phyloP scores from a whole-genome alignment of 2,888 invertebrate genomes.

The Ochropacha duplaris region DNA sequence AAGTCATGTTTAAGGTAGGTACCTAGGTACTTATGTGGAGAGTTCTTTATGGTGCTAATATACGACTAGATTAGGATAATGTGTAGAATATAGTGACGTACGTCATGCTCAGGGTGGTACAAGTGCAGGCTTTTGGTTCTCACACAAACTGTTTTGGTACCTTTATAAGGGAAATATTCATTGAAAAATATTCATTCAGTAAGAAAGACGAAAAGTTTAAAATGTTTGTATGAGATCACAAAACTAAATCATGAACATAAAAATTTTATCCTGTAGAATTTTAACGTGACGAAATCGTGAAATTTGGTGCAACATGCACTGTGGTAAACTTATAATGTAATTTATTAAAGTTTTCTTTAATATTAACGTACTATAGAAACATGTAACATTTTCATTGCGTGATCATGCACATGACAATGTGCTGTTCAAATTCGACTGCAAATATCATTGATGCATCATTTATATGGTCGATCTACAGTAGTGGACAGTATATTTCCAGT shows the following conservation, averaged over 20 bases:
- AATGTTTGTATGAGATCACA: constrained; percentile 57
- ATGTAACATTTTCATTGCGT: constrained; percentile 35
- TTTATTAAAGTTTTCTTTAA: constrained; percentile 37
- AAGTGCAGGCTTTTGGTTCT: constrained; percentile 71
- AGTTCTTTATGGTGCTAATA: constrained; percentile 49
- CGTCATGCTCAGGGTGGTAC: constrained; percentile 79
- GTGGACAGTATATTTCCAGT: constrained; percentile 33
- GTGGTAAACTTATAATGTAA: constrained; percentile 57
- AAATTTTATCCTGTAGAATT: constrained; percentile 55
- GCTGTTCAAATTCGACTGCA: constrained; percentile 49
- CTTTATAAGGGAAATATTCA: constrained; percentile 2
- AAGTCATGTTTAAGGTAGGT: constrained; percentile 40
- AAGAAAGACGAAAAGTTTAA: constrained; percentile 36
- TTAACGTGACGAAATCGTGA: constrained; percentile 65
- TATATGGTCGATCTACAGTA: background rate
- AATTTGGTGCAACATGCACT: constrained; percentile 78
- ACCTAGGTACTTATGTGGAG: constrained; percentile 45
- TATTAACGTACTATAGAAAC: constrained; percentile 7
- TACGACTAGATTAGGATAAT: constrained; percentile 48
- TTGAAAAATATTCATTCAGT: constrained; percentile 3
- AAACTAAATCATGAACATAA: constrained; percentile 53
- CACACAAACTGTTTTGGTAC: constrained; percentile 55
- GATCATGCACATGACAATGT: constrained; percentile 62
- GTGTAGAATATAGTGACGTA: constrained; percentile 33
- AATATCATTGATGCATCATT: constrained; percentile 25